Evolutionary conservation across 2,888 invertebrate species (phyloP).

Genomic region (Miltochrista miniata): DNA sequence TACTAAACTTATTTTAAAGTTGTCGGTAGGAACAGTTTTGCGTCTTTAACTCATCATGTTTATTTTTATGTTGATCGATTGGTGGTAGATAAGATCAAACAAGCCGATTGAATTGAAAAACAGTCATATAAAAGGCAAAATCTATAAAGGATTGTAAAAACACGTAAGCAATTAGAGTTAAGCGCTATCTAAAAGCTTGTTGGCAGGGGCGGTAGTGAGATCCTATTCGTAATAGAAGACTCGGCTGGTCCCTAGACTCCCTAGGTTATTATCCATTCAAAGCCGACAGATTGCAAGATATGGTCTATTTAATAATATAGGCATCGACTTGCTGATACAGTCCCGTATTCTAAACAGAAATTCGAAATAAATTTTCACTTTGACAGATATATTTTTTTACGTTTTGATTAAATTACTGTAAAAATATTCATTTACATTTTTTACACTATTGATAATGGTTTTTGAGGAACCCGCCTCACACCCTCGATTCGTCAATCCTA

Average conservation of each 20-base stretch:
- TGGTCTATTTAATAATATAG: conserved; percentile 69
- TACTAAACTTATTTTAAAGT: no score
- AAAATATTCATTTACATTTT: no score
- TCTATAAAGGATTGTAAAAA: conserved; percentile 58
- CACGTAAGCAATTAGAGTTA: conserved; percentile 67
- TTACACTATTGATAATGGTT: no score
- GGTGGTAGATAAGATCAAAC: neutral
- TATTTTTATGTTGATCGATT: neutral
- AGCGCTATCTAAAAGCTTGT: conserved; percentile 63
- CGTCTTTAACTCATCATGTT: neutral
- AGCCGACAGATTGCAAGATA: conserved; percentile 66
- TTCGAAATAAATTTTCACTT: neutral
- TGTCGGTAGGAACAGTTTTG: no score
- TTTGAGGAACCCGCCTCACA: no score
- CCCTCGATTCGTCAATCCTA: no score
- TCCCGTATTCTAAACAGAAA: conserved; percentile 41
- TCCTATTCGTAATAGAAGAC: conserved; percentile 60
- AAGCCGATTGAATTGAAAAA: neutral
- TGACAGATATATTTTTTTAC: no score
- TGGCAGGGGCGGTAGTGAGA: conserved; percentile 56
- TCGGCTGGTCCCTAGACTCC: conserved; percentile 43
- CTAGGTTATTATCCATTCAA: conserved; percentile 66
- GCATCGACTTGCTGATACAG: conserved; percentile 44
- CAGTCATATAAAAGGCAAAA: conserved; percentile 31
- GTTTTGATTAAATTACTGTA: no score